Percentiles rank a stretch among this genome's conserved stretches.
phyloP scores from a whole-genome alignment of 2,797 vertebrate genomes.

The Chaetophractus vellerosus region DNA sequence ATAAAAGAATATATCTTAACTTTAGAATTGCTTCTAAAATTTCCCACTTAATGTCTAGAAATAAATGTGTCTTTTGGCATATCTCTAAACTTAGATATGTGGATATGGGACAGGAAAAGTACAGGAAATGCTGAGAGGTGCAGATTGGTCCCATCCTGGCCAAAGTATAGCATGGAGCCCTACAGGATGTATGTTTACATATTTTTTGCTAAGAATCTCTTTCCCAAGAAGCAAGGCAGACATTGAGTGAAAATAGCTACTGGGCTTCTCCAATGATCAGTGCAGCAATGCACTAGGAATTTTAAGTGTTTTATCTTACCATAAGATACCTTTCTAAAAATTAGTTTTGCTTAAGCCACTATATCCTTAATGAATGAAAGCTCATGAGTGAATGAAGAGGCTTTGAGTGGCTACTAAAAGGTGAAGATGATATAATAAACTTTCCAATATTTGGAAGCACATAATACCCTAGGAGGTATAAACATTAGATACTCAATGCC shows the following conservation, averaged over 20 bases:
- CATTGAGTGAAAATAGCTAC: neutral
- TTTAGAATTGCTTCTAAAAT: conserved; percentile 5
- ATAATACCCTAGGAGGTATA: neutral
- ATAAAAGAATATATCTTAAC: neutral
- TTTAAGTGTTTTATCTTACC: conserved; percentile 32
- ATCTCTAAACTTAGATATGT: neutral
- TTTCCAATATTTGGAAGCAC: neutral
- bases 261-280: neutral
- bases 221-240: neutral
- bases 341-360: neutral
- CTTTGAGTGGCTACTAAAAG: neutral
- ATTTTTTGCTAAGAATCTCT: neutral
- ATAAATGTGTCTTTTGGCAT: neutral
- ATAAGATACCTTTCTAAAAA: neutral
- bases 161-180: neutral
- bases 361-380: conserved; percentile 19
- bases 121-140: neutral
- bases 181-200: neutral
- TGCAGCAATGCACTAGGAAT: neutral
- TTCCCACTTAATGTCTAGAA: conserved; percentile 26
- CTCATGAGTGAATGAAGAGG: neutral
- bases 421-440: neutral
- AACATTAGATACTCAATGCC: neutral
- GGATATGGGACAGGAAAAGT: neutral
- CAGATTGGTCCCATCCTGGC: accelerated